Evolutionary conservation across 2,888 invertebrate species (phyloP), one percentile per base, ranked within the genome.

Genomic region (Tortrix viridana): DNA sequence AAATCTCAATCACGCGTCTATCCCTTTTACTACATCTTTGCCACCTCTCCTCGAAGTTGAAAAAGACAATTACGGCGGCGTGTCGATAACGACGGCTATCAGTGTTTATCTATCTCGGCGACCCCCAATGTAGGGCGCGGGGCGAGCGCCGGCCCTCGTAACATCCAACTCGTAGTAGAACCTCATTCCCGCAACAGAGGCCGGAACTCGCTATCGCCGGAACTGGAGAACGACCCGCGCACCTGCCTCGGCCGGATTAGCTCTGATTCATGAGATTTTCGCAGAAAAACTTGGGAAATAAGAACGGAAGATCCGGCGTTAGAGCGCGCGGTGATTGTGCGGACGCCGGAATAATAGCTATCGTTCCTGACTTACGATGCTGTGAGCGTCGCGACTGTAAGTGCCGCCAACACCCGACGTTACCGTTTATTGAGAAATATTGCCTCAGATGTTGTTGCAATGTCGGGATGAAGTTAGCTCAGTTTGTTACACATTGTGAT

Each of bases 71-170:
- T 59, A 58, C 59, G 37, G n/a, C 59, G 43, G 37, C 59, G 60
- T 54, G 64, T 59, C 59, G 43, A 59, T 64, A 64, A 63, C 58
- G 60, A 49, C 7, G 37, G 60, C 59, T 60, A 64, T 65, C 60
- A 22, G 55, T 60, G 55, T 55, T 59, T 60, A 49, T 64, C 64
- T 55, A 64, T 63, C 60, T 23, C 58, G 55, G 60, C 55, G 60
- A 55, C 54, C 65, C 58, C 44, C 50, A 60, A 65, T 65, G 48
- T 64, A 60, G 54, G 60, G 60, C 20, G 32, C 37, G 18, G 14
- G 57, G 16, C 18, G 55, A 50, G 58, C 49, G 38, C 49, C 37
- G 37, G 44, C 50, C 62, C 56, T 50, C 60, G 54, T 41, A 23
- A 43, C 62, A n/a, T n/a, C 50, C 49, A 12, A 43, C 44, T 41